Evolutionary conservation across 2,888 invertebrate species (phyloP), one percentile per base, ranked within the genome.

Genomic region (Drosophila percnosoma): DNA sequence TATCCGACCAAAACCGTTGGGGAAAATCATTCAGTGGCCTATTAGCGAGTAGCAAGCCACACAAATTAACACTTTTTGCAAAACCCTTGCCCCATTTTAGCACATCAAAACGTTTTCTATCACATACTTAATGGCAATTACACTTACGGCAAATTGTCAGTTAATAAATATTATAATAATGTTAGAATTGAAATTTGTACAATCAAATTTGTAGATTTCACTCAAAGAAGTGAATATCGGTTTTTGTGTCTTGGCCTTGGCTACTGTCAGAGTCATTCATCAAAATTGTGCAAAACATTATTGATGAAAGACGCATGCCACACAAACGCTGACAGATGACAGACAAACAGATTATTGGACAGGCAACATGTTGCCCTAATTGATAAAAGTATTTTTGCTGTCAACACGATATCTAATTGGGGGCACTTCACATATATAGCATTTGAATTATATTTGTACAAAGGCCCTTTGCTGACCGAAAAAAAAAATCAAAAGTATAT

Each of bases 381-480:
- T 83, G 87, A 90, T 83, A 64, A 64, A 55, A 69, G 66, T 83
- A 83, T 77, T 86, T 29, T 11, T 62, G 57, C 81, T 83, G 90
- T 80, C 87, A 90, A 77, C 77, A 64, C 59, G 52, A 24, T 65
- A 31, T 15, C n/a, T 42, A 70, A 52, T 62, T 54, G 54, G 63
- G 40, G 45, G 68, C 66, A 62, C 60, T 63, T 53, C 13, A 13
- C 29, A 40, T 10, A 24, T 15, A 64, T 31, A 24, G 15, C 42
- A 36, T 38, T 38, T 5, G 33, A 45, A 27, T 27, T 59, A 63
- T 48, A 48, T 73, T 71, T 40, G 8, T 40, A 11, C 48, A 40
- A 45, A 27, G 36, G 51, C 67, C 63, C 54, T 74, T 67, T 68
- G 51, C 18, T 34, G 40, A 38, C 42, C 8, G 21, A 34, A 2